Percentiles rank a stretch among this genome's conserved stretches.
Conservation (phyloP, 2,113 vertebrate genomes). For the Nicator chloris region DNA sequence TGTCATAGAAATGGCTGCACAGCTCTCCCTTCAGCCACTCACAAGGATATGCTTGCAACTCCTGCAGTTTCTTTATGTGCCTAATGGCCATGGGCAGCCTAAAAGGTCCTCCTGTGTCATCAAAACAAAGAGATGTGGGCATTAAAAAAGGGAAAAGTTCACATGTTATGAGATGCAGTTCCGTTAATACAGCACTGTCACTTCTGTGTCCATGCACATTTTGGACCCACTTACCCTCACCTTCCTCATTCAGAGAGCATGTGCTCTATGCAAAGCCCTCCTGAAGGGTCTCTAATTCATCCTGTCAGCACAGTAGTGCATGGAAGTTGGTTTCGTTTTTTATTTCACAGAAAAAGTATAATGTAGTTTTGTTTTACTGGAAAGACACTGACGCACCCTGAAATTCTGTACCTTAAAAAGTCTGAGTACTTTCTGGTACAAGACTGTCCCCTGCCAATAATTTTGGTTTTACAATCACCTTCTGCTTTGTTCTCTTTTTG, state of each 20-base stretch:
- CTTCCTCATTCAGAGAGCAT: not conserved
- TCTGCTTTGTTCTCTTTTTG: conserved; percentile 7
- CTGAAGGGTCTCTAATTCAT: not conserved
- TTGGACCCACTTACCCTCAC: not conserved
- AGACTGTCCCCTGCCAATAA: not conserved
- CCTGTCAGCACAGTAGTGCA: not conserved
- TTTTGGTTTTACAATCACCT: conserved; percentile 7
- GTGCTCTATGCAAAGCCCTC: not conserved
- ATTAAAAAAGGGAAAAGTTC: not conserved
- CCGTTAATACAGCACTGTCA: not conserved
- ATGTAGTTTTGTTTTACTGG: not conserved
- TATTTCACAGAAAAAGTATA: not conserved
- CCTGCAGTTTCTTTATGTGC: not conserved
- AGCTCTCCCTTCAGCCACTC: not conserved
- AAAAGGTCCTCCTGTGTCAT: not conserved
- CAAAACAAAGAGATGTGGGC: not conserved
- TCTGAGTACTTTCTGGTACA: not conserved
- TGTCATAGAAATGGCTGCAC: not conserved
- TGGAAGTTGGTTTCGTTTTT: not conserved
- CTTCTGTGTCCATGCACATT: not conserved
- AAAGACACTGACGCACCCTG: not conserved
- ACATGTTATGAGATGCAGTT: not conserved
- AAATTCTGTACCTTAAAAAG: conserved; percentile 4
- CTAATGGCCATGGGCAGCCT: not conserved
- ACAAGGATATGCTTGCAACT: not conserved